Conservation (phyloP, 2,797 vertebrate genomes). For the Danio tinwini region DNA sequence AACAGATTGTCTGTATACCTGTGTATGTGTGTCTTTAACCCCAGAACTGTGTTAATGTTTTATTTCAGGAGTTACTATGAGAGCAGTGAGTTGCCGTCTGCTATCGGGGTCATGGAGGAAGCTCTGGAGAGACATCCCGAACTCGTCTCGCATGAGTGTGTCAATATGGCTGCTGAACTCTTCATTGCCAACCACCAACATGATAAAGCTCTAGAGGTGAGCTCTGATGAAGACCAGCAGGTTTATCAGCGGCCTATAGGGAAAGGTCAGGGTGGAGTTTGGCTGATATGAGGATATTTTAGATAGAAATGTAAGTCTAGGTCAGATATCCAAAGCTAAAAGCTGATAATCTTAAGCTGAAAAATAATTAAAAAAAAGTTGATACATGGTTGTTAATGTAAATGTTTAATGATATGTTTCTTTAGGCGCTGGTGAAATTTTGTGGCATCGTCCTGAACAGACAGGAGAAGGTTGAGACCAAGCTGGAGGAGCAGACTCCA, state of each 20-base stretch:
- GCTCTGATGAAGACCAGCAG: conserved; percentile 25
- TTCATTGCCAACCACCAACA: conserved; percentile 92
- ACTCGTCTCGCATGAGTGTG: conserved; percentile 90
- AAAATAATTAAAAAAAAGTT: not conserved
- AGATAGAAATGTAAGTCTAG: not conserved
- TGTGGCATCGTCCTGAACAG: conserved; percentile 82
- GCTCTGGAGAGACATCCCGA: conserved; percentile 88
- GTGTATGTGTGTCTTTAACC: not conserved
- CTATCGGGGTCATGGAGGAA: conserved; percentile 91
- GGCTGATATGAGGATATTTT: not conserved
- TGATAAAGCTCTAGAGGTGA: conserved; percentile 87
- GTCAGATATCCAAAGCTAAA: not conserved
- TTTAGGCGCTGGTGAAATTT: conserved; percentile 89
- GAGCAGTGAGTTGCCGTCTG: conserved; percentile 88
- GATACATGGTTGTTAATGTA: not conserved
- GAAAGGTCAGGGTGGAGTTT: not conserved
- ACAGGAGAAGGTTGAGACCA: conserved; percentile 52
- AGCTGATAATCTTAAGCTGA: no score
- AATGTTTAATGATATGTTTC: conserved; percentile 5
- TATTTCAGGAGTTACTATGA: conserved; percentile 92
- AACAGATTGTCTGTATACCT: no score
- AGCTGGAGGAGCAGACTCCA: conserved; percentile 27
- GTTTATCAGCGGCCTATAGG: not conserved
- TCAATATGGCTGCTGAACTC: conserved; percentile 95
- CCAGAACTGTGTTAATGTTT: not conserved